Evolutionary conservation across 2,888 invertebrate genomes (phyloP).

Genomic region (Ormyrus nitidulus): DNA sequence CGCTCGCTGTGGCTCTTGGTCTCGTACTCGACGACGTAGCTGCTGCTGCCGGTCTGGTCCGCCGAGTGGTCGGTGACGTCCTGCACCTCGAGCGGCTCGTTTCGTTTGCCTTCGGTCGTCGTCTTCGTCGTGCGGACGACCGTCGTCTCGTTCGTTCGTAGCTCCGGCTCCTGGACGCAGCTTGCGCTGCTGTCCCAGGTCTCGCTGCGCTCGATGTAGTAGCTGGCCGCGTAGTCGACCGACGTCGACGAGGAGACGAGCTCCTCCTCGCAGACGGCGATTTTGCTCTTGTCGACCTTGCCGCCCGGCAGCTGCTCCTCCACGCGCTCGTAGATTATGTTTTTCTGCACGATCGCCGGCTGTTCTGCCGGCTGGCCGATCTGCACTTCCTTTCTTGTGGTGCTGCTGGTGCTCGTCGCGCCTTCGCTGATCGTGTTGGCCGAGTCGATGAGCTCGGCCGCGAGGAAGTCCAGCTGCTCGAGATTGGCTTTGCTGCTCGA

Average conservation of each 20-base stretch:
- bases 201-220: slow-evolving; percentile 39
- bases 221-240: slow-evolving; percentile 44
- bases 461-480: slow-evolving; percentile 48
- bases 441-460: slow-evolving; percentile 49
- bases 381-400: not conserved
- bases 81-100: slow-evolving; percentile 68
- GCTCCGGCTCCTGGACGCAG: not conserved
- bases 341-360: slow-evolving; percentile 38
- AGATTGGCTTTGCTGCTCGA: slow-evolving; percentile 28
- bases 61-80: slow-evolving; percentile 69
- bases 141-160: slow-evolving; percentile 59
- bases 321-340: slow-evolving; percentile 32
- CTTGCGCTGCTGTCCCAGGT: slow-evolving; percentile 23
- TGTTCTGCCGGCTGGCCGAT: not conserved
- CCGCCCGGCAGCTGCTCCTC: slow-evolving; percentile 32
- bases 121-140: slow-evolving; percentile 58
- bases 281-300: slow-evolving; percentile 28
- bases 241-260: slow-evolving; percentile 31
- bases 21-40: slow-evolving; percentile 47
- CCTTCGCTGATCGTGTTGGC: slow-evolving; percentile 36
- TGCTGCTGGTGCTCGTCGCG: not conserved
- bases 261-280: slow-evolving; percentile 42
- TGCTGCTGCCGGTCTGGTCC: not conserved
- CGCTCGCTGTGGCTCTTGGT: slow-evolving; percentile 1
- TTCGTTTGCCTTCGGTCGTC: slow-evolving; percentile 59